Base-by-base conservation (phyloP, 92 coral and sea anemone species). In the Desmophyllum pertusum region DNA sequence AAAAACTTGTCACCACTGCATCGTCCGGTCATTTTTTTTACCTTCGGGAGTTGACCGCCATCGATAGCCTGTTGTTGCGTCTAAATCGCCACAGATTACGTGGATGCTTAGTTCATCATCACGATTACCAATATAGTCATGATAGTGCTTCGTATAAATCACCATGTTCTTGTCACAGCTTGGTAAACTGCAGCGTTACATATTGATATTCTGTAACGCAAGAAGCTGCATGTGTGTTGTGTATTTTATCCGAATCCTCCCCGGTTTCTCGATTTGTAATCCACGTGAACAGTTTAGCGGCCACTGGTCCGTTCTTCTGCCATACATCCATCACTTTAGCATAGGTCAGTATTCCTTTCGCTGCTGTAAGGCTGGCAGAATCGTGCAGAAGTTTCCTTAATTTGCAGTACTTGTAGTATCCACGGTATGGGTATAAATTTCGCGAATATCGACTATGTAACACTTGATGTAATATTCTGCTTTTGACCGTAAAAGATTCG, bases 211-310 rank as follows among this genome's bases (percentile, higher is more conserved):
- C 52, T 52, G 78, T 87, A 64, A 23, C 31, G 63, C 86, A 87
- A 6, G 90, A 80, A 0, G 83, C 86, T 65, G 81, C 29, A 0
- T 86, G 90, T 48, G 76, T 87, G 31, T 85, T 85, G 13, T 31
- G 62, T 25, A 6, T 77, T 80, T 25, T n/a, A 25, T n/a, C n/a
- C n/a, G n/a, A n/a, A n/a, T n/a, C n/a, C n/a, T n/a, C n/a, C 17
- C 78, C 59, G 35, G 68, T 35, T 33, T 73, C 86, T 52, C 27
- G 77, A 77, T 67, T 84, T 75, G 79, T 75, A 11, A 86, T 83
- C 92, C 95, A 92, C 19, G 92, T 85, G 36, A 92, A 83, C 42
- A 92, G 79, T 79, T 88, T 89, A 36, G 95, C 92, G 75, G 87
- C 92, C 68, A 91, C 95, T 0, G 95, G 95, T 27, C 95, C 95